Conservation (phyloP, 1,140 invertebrate species). For the Euwallacea similis region DNA sequence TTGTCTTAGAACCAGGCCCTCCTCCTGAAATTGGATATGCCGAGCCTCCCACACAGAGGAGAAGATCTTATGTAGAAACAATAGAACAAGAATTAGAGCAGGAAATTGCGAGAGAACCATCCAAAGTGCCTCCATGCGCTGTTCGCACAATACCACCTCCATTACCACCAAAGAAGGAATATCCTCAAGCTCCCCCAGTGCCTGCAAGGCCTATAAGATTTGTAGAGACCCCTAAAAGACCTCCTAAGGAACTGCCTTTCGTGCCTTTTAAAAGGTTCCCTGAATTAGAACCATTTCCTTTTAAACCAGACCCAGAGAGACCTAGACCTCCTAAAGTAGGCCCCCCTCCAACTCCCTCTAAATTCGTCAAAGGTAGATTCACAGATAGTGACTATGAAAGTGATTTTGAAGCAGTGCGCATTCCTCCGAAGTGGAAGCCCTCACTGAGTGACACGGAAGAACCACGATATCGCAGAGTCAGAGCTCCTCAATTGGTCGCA, state of each 20-base stretch:
- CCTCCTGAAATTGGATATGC: conserved; percentile 68
- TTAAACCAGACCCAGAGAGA: conserved; percentile 54
- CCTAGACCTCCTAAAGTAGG: conserved; percentile 52
- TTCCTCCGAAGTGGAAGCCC: conserved; percentile 64
- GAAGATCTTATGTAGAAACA: conserved; percentile 61
- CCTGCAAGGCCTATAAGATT: conserved; percentile 51
- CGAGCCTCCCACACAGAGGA: conserved; percentile 53
- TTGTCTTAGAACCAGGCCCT: conserved; percentile 62
- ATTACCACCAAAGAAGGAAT: conserved; percentile 56
- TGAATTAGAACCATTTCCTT: conserved; percentile 60
- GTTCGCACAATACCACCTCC: conserved; percentile 58
- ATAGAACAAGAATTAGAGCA: conserved; percentile 62
- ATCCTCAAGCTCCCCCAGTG: conserved; percentile 53
- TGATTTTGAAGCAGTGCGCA: conserved; percentile 61
- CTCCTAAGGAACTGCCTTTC: conserved; percentile 39
- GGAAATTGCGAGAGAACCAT: conserved; percentile 58
- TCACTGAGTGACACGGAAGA: conserved; percentile 70
- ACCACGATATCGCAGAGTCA: conserved; percentile 59
- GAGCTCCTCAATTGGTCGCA: conserved; percentile 55
- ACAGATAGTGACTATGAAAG: conserved; percentile 74
- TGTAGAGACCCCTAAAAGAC: conserved; percentile 41
- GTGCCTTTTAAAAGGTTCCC: conserved; percentile 55
- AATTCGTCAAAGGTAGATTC: conserved; percentile 63
- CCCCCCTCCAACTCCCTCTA: conserved; percentile 62
- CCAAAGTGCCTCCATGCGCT: conserved; percentile 58